Base-by-base conservation (phyloP, 2,797 vertebrate species). In the Miichthys miiuy region DNA sequence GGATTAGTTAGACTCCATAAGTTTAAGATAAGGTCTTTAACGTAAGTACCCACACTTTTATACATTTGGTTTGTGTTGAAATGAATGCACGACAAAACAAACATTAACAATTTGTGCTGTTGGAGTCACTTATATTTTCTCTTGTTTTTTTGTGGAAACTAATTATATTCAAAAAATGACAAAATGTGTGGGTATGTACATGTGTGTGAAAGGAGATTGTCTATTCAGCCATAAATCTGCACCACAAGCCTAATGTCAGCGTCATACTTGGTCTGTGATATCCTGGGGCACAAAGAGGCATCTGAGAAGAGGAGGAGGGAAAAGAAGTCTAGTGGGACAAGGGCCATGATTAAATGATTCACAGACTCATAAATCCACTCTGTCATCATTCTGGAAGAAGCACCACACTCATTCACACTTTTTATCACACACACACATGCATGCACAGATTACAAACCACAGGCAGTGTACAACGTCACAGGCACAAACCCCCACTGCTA, bases 331-430 rank as follows among this genome's bases (percentile, higher is more conserved):
- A 52, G 56, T 42, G 70, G 79, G 77, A 83, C 21, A 1, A 67
- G 51, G 55, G 70, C 55, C 61, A 57, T 77, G 82, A 86, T 83
- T 70, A 86, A 88, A 84, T 81, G 75, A 83, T 82, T 85, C 75
- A 60, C 46, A 75, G 50, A 17, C 60, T 70, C 79, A 73, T 79
- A 80, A 82, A 84, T 79, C 75, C 55, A 77, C 57, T 57, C 47
- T 48, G 77, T 73, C 74, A 82, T 82, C 60, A 23, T 69, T 76
- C 69, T 60, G 48, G 50, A 60, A 47, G 69, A 78, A 50, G 52
- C 56, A 23, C 27, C 68, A 79, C 25, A 80, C 69, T 73, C 51
- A 80, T 75, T 77, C 66, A 79, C 57, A 63, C 68, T 25, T 60
- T 68, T 27, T 57, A 73, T 34, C 56, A 11, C 34, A 21, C 60